Base-by-base conservation (phyloP, 1,140 invertebrate species). In the Anoplolepis gracilipes region DNA sequence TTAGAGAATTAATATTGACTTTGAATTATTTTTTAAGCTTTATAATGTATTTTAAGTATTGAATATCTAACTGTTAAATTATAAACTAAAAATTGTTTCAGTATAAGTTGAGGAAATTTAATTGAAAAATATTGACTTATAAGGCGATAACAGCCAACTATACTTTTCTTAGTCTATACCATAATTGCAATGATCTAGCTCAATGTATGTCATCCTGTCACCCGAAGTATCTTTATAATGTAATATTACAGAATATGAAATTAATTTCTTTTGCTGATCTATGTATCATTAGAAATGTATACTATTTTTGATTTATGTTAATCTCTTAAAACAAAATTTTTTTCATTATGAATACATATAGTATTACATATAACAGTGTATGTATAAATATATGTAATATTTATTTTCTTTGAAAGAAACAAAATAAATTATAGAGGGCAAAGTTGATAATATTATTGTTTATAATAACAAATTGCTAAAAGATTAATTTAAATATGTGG, bases 401-500 rank as follows among this genome's bases (percentile, higher is more conserved):
- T n/a, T n/a, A n/a, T n/a, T n/a, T n/a, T n/a, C n/a, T n/a, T n/a
- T n/a, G n/a, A n/a, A n/a, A n/a, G n/a, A n/a, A n/a, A n/a, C n/a
- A n/a, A n/a, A n/a, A n/a, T n/a, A n/a, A 30, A 55, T 2, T 55
- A 5, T 49, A 28, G 1, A 57, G 42, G 2, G 10, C 11, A 49
- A 49, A 76, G 25, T 77, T 62, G 42, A 30, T 46, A 42, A 59
- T n/a, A 55, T 55, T 64, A 49, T 65, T 64, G 11, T 49, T 28
- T 2, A 1, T 5, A 39, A 42, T 11, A 78, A 49, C 64, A 49
- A 78, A 64, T 36, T 78, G 4, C 16, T 39, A n/a, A 11, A 28
- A 0, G 1, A 22, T 22, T 13, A 16, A 65, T 33, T 65, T 65
- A 33, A 13, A 49, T 22, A 33, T 61, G 19, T 39, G 7, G 65